Conservation (phyloP, 2,888 invertebrate species). For the Oscheius myriophilus region DNA sequence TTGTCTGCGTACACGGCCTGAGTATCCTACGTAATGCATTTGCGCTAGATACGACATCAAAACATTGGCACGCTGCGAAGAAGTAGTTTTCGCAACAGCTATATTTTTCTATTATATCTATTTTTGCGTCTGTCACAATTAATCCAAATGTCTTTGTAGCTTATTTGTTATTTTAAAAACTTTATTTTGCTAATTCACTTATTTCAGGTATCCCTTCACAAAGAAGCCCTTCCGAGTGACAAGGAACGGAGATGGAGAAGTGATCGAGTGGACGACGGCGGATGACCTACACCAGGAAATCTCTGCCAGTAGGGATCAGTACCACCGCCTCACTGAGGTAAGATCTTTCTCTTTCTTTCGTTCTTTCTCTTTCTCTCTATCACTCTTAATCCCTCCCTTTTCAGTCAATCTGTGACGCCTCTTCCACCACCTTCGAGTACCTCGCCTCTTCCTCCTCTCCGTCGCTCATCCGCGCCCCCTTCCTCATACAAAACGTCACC, state of each 20-base stretch:
- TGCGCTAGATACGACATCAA: too few species aligned
- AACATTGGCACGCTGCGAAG: too few species aligned
- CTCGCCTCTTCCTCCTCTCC: neutral
- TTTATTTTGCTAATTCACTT: too few species aligned
- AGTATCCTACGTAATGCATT: too few species aligned
- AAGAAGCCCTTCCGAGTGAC: constrained; percentile 35
- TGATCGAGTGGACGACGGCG: constrained; percentile 37
- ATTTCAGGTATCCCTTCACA: constrained; percentile 22
- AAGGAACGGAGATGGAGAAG: constrained; percentile 23
- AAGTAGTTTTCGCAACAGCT: too few species aligned
- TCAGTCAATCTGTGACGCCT: constrained; percentile 19
- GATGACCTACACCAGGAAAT: constrained; percentile 43
- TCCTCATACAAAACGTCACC: constrained; percentile 18
- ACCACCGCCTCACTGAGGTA: constrained; percentile 26
- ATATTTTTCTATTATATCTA: too few species aligned
- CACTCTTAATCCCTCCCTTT: neutral
- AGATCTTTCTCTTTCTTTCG: too few species aligned
- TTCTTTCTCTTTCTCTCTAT: too few species aligned
- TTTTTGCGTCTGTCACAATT: too few species aligned
- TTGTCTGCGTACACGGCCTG: too few species aligned
- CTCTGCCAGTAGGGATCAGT: constrained; percentile 21
- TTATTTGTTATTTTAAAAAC: too few species aligned
- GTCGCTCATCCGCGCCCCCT: constrained; percentile 9
- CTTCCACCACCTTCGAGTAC: constrained; percentile 17
- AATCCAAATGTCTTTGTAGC: too few species aligned